Evolutionary conservation across 1,140 invertebrate genomes (phyloP), one percentile per base, ranked within the genome.

Genomic region (Paracyclopina nana): DNA sequence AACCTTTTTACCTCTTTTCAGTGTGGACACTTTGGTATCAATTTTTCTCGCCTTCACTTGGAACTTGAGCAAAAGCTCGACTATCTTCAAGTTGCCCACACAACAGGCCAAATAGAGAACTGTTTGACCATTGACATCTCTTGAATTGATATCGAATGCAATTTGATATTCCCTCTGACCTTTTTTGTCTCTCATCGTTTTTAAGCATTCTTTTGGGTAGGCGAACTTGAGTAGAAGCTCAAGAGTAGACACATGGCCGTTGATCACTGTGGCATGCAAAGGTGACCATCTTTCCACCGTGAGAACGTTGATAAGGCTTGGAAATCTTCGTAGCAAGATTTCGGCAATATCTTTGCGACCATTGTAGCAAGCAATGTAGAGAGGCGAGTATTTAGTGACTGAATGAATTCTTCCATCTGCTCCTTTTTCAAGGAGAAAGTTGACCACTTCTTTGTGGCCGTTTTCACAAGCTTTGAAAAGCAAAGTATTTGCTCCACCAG

Each of bases 261-360:
- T 84, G 52, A 88, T 84, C 54, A 79, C 81, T 28, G 85, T 84
- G 5, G 85, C 86, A 66, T 96, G 91, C 22, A 95, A 70, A 0
- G 90, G 86, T 40, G 92, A 65, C 80, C 86, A 87, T 58, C 78
- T 76, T 62, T 95, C 88, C 1, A 92, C 83, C 0, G 88, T 95
- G 34, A 76, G 70, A 59, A 78, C 74, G 66, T 76, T 67, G 6
- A 73, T 65, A 29, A 78, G 60, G 46, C 70, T 64, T 18, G 75
- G 76, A 60, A 74, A 78, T 61, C 68, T 70, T 72, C 76, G 57
- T 8, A 95, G 65, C 42, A 96, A 65, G 41, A 86, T 63, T 56
- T 79, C 73, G 0, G 81, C 79, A 50, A 94, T 81, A 42, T 84
- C 78, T 53, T 72, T 67, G 62, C 80, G 76, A 1, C 84, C 85